Conservation (phyloP, 2,113 vertebrate species). For the Bothrops jararaca region DNA sequence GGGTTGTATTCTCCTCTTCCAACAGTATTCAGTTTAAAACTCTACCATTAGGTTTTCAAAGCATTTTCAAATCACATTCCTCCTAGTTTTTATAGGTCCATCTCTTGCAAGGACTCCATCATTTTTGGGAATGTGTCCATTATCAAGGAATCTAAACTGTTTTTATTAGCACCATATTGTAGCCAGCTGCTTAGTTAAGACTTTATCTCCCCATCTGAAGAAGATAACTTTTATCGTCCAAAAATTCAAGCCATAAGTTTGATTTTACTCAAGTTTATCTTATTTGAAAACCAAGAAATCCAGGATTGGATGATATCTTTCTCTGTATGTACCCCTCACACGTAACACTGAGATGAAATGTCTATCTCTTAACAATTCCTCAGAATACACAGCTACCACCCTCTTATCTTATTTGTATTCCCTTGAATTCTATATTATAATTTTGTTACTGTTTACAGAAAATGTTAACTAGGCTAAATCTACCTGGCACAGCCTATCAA, state of each 20-base stretch:
- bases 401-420: not conserved
- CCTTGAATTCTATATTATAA: not conserved
- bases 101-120: not conserved
- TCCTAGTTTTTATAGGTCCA: not conserved
- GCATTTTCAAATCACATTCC: not conserved
- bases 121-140: not conserved
- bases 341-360: not conserved
- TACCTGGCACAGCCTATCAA: conserved; percentile 97
- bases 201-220: not conserved
- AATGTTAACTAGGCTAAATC: not conserved
- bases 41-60: not conserved
- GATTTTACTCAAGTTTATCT: not conserved
- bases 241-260: not conserved
- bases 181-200: not conserved
- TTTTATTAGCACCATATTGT: not conserved
- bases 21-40: not conserved
- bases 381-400: not conserved
- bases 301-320: not conserved
- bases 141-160: not conserved
- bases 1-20: not conserved
- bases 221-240: not conserved
- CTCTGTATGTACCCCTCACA: not conserved
- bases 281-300: not conserved
- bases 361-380: not conserved
- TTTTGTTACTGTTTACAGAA: not conserved